phyloP scores from a whole-genome alignment of 1,140 invertebrate genomes.

The Eulimnadia texana region DNA sequence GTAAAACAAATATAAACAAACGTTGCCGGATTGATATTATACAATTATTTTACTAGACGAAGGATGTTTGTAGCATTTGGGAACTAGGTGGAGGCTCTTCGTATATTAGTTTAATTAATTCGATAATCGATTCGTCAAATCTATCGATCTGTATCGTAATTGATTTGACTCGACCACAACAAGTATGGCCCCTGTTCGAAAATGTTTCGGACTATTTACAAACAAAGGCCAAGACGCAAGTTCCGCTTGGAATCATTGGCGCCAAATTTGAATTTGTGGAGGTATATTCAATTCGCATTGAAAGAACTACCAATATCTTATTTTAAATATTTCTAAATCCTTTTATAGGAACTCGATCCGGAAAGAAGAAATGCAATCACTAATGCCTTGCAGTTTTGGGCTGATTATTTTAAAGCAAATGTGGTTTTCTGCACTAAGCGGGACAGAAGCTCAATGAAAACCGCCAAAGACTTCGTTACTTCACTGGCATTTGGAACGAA shows the following conservation, averaged over 20 bases:
- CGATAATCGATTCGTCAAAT: neutral
- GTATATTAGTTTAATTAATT: conserved; percentile 5
- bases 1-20: conserved; percentile 32
- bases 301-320: neutral
- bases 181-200: conserved; percentile 8
- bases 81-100: conserved; percentile 60
- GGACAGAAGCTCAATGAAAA: conserved; percentile 1
- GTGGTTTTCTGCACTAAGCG: conserved; percentile 6
- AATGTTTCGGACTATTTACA: neutral
- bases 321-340: neutral
- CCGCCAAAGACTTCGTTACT: conserved; percentile 9
- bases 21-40: too few species aligned
- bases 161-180: neutral
- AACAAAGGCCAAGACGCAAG: neutral
- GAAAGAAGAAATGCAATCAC: conserved; percentile 1
- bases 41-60: conserved; percentile 44
- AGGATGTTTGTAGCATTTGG: conserved; percentile 75
- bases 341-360: neutral
- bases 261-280: conserved; percentile 9
- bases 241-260: neutral
- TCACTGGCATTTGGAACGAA: conserved; percentile 11
- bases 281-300: conserved; percentile 3
- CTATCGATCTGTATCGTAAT: conserved; percentile 1
- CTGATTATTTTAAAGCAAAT: neutral
- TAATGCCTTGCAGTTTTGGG: neutral